Conservation (phyloP, 2,888 invertebrate genomes). For the Stenodera caucasica region DNA sequence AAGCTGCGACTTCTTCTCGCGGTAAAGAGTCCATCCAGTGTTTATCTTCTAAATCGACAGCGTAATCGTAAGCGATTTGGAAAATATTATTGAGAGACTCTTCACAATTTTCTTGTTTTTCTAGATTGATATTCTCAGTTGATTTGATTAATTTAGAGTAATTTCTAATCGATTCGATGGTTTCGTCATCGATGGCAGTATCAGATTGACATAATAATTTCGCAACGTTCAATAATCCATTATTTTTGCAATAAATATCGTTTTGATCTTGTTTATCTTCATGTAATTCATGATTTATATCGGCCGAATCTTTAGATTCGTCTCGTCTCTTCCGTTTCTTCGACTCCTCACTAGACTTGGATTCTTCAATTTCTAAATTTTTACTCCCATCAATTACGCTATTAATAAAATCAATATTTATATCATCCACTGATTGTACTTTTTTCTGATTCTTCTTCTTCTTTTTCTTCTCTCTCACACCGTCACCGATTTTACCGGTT, state of each 20-base stretch:
- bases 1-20: conserved; percentile 23
- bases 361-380: conserved; percentile 14
- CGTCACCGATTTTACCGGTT: conserved; percentile 1
- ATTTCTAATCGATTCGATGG: conserved; percentile 28
- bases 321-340: conserved; percentile 18
- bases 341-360: not conserved
- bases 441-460: conserved; percentile 14
- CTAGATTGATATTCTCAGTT: conserved; percentile 4
- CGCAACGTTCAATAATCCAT: conserved; percentile 45
- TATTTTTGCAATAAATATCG: conserved; percentile 41
- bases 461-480: conserved; percentile 11
- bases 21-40: conserved; percentile 39
- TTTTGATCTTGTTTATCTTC: conserved; percentile 50
- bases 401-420: conserved; percentile 4
- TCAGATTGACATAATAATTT: conserved; percentile 34
- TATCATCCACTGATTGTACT: not conserved
- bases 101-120: conserved; percentile 8
- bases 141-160: conserved; percentile 28
- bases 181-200: conserved; percentile 26
- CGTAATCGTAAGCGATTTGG: conserved; percentile 42
- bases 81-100: conserved; percentile 43
- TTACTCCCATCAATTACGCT: conserved; percentile 19
- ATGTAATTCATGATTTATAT: not conserved
- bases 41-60: conserved; percentile 31
- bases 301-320: conserved; percentile 10